Base-by-base conservation (phyloP, 2,113 vertebrate species). In the Oceanodroma tethys region DNA sequence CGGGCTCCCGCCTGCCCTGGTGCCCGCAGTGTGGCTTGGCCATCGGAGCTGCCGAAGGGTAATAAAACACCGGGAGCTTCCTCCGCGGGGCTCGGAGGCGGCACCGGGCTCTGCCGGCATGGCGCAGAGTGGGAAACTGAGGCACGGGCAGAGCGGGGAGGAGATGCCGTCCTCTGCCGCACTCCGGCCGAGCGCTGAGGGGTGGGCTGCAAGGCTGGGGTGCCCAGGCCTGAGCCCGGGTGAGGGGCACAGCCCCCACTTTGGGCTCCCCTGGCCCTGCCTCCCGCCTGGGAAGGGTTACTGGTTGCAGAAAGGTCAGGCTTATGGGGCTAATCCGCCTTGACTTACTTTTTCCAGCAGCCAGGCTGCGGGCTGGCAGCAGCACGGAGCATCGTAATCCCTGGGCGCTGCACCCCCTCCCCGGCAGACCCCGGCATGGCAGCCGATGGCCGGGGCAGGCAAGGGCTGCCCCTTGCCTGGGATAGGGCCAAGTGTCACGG, bases 61-160 rank as follows among this genome's bases (percentile, higher is more conserved):
- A 10, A 34, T 25, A 36, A 65, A 92, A 29, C 27, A 8, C 19
- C 2, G 0, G 0, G 38, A 2, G 1, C 30, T 80, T 34, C 34
- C 45, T 48, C 55, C 0, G 1, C 2, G 0, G 27, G n/a, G 38
- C 42, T 68, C 3, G 1, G n/a, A 32, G 25, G 47, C 2, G 1
- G 63, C 43, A 40, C 23, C 0, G 1, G 60, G 42, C n/a, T 47
- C 34, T 20, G 63, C 47, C 0, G 7, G 36, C 30, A 53, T 53
- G 23, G 70, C 6, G 2, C 22, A 21, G 52, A 72, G 17, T 2
- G 58, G 74, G 74, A 85, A 88, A 86, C 53, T 34, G 60, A 53
- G 81, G 36, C 80, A 67, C 0, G 3, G 55, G 43, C 34, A 43
- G 12, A 45, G 53, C 4, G 0, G n/a, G 48, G 30, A 67, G 16